Evolutionary conservation across 37 sponge, comb jelly and placozoan species (phyloP), one percentile per base, ranked within the genome.

Genomic region (Halichondria panicea): DNA sequence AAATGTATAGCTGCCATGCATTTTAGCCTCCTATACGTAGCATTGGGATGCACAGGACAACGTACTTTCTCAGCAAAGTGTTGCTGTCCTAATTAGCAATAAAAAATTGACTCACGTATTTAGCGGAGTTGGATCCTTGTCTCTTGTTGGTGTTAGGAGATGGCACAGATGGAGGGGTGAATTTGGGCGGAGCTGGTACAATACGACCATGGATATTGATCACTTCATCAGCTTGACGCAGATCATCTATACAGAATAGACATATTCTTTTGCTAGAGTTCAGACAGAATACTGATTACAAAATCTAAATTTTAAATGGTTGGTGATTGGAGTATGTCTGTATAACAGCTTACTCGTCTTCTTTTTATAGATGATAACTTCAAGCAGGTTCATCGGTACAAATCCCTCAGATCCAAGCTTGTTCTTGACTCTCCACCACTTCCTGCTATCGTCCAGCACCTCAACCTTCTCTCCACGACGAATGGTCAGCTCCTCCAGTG

Each of bases 381-480:
- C 79, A 25, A 90, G 61, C 38, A 82, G 27, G 21, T 59, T 50
- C 30, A 38, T 35, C 15, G 85, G 81, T 0, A 80, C 78, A 42
- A 66, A 84, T 33, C 91, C 91, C 21, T 7, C 46, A 0, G 9
- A 71, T 22, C 82, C 86, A 15, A 69, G 27, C 31, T 53, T 69
- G 61, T 84, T 90, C 68, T 68, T 84, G 25, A 90, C 91, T 5
- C 42, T 25, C 81, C 81, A 68, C 37, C 32, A 27, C 25, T 74
- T 66, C 27, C 75, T 2, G 22, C 76, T 60, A 34, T 80, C 68
- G 63, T 90, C 85, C 63, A 90, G 35, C 9, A 89, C 80, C 53
- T 89, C 83, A 15, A 89, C 81, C 21, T 24, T 59, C 66, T 90
- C 91, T 39, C 86, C 85, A n/a, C 63, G 46, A 39, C 53, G 73